Evolutionary conservation across 2,113 vertebrate genomes (phyloP), one percentile per base, ranked within the genome.

Genomic region (Callospermophilus lateralis): DNA sequence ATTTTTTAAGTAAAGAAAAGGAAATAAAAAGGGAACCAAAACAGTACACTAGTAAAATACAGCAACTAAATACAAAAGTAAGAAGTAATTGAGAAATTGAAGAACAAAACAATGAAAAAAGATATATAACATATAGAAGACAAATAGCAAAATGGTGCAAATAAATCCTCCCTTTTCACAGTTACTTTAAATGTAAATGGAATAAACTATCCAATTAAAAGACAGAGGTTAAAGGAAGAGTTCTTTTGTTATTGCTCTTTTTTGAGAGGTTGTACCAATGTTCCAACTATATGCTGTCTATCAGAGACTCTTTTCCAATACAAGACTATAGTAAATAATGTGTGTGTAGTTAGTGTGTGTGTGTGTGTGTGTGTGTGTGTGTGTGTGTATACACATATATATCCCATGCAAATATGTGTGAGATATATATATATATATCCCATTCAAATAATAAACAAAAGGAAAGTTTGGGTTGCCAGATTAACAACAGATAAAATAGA

Each of bases 141-240:
- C 58, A 67, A 84, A 67, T 16, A 85, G 45, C 28, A 77, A 84
- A 93, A 84, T 68, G n/a, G 8, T 16, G 32, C 8, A 89, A 63
- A 39, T 24, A 55, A 28, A 37, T 58, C 32, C 45, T 53, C 76
- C 34, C 45, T 39, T 77, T 42, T 77, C 45, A 77, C 20, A 22
- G 28, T 93, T 90, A 84, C 77, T 51, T 70, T 92, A 80, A 61
- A 89, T 73, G 37, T 72, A 95, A 87, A 67, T 53, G 20, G 17
- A 90, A 58, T 72, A 72, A 68, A 86, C 37, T 48, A 5, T 87
- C 45, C 61, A 67, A 55, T 90, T 92, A 87, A 93, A 92, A 90
- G 32, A 45, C 4, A 87, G 55, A 22, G 30, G 34, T 68, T 73
- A 32, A n/a, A 19, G 61, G 34, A 67, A 58, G 37, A 12, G 16